Evolutionary conservation across 2,888 invertebrate species (phyloP).

Genomic region (Venustoraphidia nigricollis): DNA sequence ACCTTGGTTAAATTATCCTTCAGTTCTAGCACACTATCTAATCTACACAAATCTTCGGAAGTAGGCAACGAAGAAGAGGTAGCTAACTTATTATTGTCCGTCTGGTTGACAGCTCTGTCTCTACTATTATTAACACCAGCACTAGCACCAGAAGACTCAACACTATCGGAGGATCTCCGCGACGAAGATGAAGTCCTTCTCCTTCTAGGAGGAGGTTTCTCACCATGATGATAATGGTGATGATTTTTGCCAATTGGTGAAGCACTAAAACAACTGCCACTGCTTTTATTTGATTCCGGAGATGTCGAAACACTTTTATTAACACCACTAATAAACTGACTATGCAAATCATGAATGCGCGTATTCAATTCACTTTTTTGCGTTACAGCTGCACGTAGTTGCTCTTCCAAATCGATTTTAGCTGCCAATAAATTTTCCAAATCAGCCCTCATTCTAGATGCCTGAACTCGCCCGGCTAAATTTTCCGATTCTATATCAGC

Average conservation of each 20-base stretch:
- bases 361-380: constrained; percentile 41
- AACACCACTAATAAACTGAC: constrained; percentile 27
- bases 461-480: constrained; percentile 46
- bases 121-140: constrained; percentile 13
- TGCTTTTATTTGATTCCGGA: constrained; percentile 8
- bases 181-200: constrained; percentile 2
- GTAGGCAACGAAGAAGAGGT: neutral
- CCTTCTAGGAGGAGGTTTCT: constrained; percentile 1
- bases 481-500: constrained; percentile 67
- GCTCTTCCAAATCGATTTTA: constrained; percentile 43
- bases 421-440: constrained; percentile 38
- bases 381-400: constrained; percentile 36
- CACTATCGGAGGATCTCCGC: constrained; percentile 3
- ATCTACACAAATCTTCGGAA: constrained; percentile 34
- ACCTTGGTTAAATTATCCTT: constrained; percentile 35
- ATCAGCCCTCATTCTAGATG: constrained; percentile 47
- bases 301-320: constrained; percentile 28
- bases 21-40: constrained; percentile 52
- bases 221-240: neutral
- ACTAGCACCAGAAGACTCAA: neutral
- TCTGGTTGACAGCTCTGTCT: constrained; percentile 8
- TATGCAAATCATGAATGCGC: constrained; percentile 37
- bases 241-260: neutral
- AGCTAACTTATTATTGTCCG: constrained; percentile 19
- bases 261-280: neutral